These are phyloP conservation scores for Vireo altiloquus DNA, from an alignment of 2,113 vertebrate genomes.

Conservation along the genomic window DNA sequence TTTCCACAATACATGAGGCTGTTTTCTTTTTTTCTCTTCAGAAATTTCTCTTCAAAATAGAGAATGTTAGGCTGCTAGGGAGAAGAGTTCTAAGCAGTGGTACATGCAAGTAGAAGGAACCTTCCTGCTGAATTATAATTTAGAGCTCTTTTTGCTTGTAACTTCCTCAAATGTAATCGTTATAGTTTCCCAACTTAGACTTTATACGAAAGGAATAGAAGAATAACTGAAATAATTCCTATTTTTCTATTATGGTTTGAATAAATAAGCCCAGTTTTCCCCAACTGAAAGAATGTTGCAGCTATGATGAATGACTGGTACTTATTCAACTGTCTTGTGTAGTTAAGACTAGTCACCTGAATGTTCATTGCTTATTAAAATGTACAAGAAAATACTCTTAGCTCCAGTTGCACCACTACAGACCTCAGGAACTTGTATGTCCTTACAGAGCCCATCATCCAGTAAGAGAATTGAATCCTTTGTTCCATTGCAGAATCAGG, in stretches of 20 bases:
- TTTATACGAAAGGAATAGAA: not conserved
- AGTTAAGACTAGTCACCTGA: not conserved
- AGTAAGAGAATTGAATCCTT: not conserved
- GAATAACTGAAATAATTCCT: not conserved
- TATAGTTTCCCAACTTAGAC: not conserved
- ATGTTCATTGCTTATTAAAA: conserved; percentile 13
- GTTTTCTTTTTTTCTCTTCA: not conserved
- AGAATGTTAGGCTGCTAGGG: not conserved
- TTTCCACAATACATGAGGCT: not conserved
- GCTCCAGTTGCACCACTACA: not conserved
- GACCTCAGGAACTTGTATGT: not conserved
- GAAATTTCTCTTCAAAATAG: not conserved
- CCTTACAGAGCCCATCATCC: not conserved
- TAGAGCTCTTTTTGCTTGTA: not conserved
- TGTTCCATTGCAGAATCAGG: not conserved
- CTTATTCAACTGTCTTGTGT: not conserved
- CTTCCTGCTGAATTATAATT: not conserved
- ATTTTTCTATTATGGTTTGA: not conserved
- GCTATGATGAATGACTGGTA: not conserved
- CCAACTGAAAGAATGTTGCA: not conserved
- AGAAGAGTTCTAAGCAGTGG: not conserved
- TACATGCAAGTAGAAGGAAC: not conserved
- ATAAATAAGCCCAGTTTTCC: not conserved
- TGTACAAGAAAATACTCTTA: conserved; percentile 11
- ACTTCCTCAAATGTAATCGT: not conserved